Base-by-base conservation (phyloP, 2,888 invertebrate species). In the Ophioninae sp. region DNA sequence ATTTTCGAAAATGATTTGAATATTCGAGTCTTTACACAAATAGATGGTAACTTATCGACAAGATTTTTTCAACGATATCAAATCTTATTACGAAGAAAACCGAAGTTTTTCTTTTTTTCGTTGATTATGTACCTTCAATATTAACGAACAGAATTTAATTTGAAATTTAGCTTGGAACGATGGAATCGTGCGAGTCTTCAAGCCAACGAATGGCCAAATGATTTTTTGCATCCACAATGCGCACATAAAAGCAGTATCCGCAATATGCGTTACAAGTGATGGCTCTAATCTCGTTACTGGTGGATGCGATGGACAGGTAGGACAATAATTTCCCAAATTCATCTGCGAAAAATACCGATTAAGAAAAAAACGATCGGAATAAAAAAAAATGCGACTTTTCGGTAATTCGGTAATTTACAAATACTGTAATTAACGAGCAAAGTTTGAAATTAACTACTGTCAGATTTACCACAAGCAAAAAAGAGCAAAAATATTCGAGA, bases 301-400 rank as follows among this genome's bases (percentile, higher is more conserved):
- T 0, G 98, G 98, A 6, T 96, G 97, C 85, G 98, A 98, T 91
- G 98, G 98, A n/a, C 97, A 98, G 94, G 97, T 95, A 76, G 56
- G 23, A 59, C 22, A 22, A 59, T 2, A 6, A 17, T 51, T 51
- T 51, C 51, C 13, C 51, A 51, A 51, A 51, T 51, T 17, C 5
- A 17, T 6, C 51, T 6, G 17, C 13, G 6, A 51, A 51, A 30
- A 51, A 51, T 51, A 51, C 51, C 17, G 51, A 51, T 51, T 51
- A 13, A 13, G 13, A 10, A 51, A 51, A 3, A 13, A 51, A 51
- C 5, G 0, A 51, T 17, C 13, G 17, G 51, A 17, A 13, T 51
- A 5, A 10, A 13, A 30, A 51, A 51, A 51, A 51, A 10, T 51
- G 51, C 13, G 51, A 51, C 6, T 17, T 51, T 51, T 13, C 51